These are phyloP conservation scores for Ariopsis seemanni DNA, from an alignment of 2,113 vertebrate genomes.

Conservation along the genomic window DNA sequence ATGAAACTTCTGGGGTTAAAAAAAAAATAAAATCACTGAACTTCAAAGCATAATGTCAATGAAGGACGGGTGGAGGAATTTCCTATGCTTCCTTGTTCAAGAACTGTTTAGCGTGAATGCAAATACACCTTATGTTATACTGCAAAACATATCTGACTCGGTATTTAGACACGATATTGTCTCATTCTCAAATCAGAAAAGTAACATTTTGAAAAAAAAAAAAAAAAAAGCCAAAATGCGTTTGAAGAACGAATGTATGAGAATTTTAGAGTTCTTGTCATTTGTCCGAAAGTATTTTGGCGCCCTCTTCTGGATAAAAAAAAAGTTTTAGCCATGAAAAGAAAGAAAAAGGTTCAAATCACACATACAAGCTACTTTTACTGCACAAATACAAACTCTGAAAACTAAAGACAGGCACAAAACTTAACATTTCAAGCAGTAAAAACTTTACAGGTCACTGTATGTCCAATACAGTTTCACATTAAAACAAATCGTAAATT, in stretches of 20 bases:
- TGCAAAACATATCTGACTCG: neutral
- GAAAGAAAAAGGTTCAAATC: neutral
- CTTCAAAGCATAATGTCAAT: neutral
- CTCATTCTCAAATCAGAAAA: neutral
- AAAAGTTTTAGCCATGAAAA: neutral
- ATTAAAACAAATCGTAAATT: neutral
- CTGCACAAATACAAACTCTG: neutral
- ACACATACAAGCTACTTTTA: neutral
- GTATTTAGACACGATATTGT: neutral
- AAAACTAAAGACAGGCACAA: neutral
- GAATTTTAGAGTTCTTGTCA: neutral
- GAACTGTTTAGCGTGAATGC: neutral
- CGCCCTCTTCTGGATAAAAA: conserved; percentile 43
- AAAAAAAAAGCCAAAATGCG: neutral
- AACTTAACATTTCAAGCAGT: neutral
- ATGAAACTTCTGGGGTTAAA: conserved; percentile 6
- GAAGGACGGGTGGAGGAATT: conserved; percentile 8
- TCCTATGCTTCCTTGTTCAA: neutral
- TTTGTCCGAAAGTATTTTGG: conserved; percentile 15
- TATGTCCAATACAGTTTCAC: neutral
- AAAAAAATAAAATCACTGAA: neutral
- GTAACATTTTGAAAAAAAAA: neutral
- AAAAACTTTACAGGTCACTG: neutral
- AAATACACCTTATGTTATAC: neutral
- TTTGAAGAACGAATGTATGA: neutral